Conservation (phyloP, 2,888 invertebrate species). For the Chrysolina oricalcia region DNA sequence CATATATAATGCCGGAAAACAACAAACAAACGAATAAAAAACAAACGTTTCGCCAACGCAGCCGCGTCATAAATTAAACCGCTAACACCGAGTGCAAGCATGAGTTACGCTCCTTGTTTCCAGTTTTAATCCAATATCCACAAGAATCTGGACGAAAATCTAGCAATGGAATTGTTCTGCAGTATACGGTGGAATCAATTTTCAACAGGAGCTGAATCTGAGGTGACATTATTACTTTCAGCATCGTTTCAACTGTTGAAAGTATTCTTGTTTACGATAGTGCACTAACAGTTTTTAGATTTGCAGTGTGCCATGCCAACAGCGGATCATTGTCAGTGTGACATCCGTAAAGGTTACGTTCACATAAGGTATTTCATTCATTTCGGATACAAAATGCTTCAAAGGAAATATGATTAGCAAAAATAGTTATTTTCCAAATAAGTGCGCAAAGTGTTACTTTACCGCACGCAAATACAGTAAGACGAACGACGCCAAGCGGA, state of each 20-base stretch:
- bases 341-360: no score
- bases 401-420: no score
- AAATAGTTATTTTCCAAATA: no score
- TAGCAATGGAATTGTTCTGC: slow-evolving; percentile 30
- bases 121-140: slow-evolving; percentile 50
- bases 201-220: no score
- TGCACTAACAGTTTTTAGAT: no score
- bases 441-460: no score
- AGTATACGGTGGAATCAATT: slow-evolving; percentile 21
- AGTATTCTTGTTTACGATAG: neutral
- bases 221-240: neutral
- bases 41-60: slow-evolving; percentile 33
- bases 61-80: slow-evolving; percentile 50
- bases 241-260: neutral
- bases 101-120: slow-evolving; percentile 43
- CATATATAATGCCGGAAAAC: slow-evolving; percentile 19
- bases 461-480: no score
- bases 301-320: no score
- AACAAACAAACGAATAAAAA: slow-evolving; percentile 36
- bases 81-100: slow-evolving; percentile 42
- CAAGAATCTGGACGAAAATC: slow-evolving; percentile 49
- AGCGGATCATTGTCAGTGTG: no score
- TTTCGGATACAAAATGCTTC: no score
- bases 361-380: no score
- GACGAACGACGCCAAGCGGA: no score